Percentiles rank a stretch among this genome's conserved stretches.
These are phyloP conservation scores for Parasteatoda lunata DNA, from an alignment of 2,888 invertebrate genomes.

Conservation along the genomic window DNA sequence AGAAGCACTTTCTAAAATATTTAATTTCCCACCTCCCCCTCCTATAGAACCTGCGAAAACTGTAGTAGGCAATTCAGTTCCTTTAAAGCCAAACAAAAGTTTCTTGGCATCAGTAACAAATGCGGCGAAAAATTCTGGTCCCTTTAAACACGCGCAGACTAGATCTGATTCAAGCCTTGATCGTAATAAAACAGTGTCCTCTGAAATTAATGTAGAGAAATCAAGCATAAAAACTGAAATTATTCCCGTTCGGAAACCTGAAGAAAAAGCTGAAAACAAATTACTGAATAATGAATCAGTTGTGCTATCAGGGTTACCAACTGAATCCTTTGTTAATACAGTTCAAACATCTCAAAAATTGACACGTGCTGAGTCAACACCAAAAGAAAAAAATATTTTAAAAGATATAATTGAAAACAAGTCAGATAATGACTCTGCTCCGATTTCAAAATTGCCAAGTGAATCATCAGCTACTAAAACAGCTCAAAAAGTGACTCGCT, in stretches of 20 bases:
- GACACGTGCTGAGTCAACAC: neutral
- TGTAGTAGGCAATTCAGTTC: neutral
- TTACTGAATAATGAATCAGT: neutral
- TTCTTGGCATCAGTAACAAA: neutral
- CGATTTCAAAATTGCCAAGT: neutral
- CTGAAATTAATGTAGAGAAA: conserved; percentile 1
- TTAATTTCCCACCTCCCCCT: conserved; percentile 54
- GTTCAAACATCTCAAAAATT: neutral
- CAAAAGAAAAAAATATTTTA: neutral
- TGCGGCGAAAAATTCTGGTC: neutral
- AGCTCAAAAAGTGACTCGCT: neutral
- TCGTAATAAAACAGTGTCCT: conserved; percentile 25
- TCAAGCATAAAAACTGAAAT: neutral
- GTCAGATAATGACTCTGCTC: neutral
- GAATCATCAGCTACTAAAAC: neutral
- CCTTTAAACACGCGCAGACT: conserved; percentile 9
- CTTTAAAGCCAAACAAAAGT: neutral
- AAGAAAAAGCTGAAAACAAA: neutral
- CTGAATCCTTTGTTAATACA: neutral
- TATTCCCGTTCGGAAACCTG: neutral
- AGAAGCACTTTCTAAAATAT: conserved; percentile 51
- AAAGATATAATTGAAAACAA: neutral
- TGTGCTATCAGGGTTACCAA: neutral
- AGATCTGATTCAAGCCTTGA: conserved; percentile 47
- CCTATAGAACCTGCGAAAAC: conserved; percentile 34